These are phyloP conservation scores for Apamea monoglypha DNA, from an alignment of 2,888 invertebrate species.

Conservation along the genomic window DNA sequence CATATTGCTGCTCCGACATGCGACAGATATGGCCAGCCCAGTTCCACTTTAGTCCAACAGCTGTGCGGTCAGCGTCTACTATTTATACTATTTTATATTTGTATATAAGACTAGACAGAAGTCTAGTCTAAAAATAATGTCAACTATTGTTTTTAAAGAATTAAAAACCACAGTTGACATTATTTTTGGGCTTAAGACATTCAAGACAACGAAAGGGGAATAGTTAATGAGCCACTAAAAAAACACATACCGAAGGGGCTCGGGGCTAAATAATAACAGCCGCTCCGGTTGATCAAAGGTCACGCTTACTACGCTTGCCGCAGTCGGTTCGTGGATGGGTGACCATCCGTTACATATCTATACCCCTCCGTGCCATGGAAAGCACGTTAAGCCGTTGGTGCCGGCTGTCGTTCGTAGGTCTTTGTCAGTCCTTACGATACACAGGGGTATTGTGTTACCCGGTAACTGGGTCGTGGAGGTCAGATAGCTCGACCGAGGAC, in stretches of 20 bases:
- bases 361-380: background rate
- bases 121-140: no score
- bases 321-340: background rate
- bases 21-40: no score
- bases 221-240: background rate
- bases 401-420: background rate
- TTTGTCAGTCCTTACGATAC: background rate
- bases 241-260: background rate
- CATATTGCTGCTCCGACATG: no score
- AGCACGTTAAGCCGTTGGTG: background rate
- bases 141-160: no score
- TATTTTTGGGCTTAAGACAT: background rate
- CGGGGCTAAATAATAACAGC: background rate
- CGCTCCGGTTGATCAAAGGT: no score
- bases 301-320: background rate
- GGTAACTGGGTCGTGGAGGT: background rate
- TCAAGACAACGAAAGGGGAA: background rate
- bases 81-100: no score
- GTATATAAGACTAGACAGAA: background rate
- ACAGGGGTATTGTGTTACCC: background rate
- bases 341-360: background rate
- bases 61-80: no score
- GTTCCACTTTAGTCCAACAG: no score
- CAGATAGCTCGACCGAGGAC: background rate
- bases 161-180: no score